Evolutionary conservation across 2,113 vertebrate species (phyloP), one percentile per base, ranked within the genome.

Genomic region (Lathamus discolor): DNA sequence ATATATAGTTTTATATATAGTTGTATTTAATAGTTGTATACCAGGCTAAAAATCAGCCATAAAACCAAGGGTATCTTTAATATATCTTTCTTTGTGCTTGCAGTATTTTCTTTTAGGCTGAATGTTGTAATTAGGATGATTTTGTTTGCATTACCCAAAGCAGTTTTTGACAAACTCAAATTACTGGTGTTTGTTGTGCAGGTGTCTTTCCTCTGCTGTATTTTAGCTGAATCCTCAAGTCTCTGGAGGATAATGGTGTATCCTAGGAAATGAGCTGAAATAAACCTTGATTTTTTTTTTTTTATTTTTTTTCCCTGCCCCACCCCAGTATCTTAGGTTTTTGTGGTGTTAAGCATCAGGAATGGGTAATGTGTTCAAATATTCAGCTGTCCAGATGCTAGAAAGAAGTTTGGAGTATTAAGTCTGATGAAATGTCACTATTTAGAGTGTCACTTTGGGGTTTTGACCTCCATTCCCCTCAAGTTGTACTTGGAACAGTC

Each of bases 181-280:
- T 92, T 18, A 3, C 23, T 66, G 62, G 18, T 68, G 25, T 85
- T 79, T 41, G 79, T 62, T 74, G 49, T 72, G 33, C 63, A 41
- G 27, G 48, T 69, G 44, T 49, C 81, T 44, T 55, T 57, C 24
- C 28, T 76, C 57, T 57, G 17, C 48, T 57, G 25, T 37, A 1
- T 51, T 85, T 78, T 48, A 69, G 48, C 57, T 67, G 54, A 69
- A 62, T 66, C 28, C 55, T 94, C 31, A 33, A 24, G 63, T 49
- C 46, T 67, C 28, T 25, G n/a, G 25, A 74, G 9, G n/a, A 8
- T 43, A 28, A n/a, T 74, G 44, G 11, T 43, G 25, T 80, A 27
- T 83, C 77, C 51, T 74, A 86, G 72, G 79, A 92, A 88, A 46
- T 14, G 46, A 76, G 51, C 55, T 41, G 89, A 41, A 82, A 13